phyloP scores from a whole-genome alignment of 2,888 invertebrate genomes.

The Melipona bicolor region DNA sequence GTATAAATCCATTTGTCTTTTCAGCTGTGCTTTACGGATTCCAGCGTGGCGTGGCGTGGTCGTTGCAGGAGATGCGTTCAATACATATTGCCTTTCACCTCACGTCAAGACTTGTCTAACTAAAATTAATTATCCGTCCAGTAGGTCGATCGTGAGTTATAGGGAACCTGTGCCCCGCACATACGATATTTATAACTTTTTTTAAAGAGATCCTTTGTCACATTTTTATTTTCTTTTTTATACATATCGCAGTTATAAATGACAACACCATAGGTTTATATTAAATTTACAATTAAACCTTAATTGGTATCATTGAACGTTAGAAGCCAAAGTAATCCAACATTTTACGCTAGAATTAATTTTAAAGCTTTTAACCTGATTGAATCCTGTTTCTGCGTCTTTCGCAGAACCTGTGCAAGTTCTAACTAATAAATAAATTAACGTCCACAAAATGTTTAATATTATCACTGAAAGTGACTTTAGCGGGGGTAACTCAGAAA shows the following conservation, averaged over 20 bases:
- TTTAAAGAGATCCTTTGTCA: not conserved
- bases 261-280: too few species aligned
- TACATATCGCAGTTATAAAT: not conserved
- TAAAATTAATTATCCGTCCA: constrained; percentile 72
- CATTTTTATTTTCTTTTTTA: not conserved
- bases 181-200: constrained; percentile 26
- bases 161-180: constrained; percentile 22
- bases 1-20: constrained; percentile 62
- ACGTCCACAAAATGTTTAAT: too few species aligned
- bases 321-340: too few species aligned
- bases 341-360: too few species aligned
- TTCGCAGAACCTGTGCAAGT: too few species aligned
- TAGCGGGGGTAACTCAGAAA: too few species aligned
- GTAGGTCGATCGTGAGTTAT: constrained; percentile 47
- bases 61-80: constrained; percentile 64
- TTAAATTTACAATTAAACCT: too few species aligned
- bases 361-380: too few species aligned
- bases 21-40: constrained; percentile 57
- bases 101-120: constrained; percentile 63
- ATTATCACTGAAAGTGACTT: too few species aligned
- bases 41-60: constrained; percentile 55
- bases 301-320: too few species aligned
- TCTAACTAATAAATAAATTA: too few species aligned
- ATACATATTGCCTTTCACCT: constrained; percentile 65
- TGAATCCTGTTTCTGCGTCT: too few species aligned